Base-by-base conservation (phyloP, 2,797 vertebrate genomes). In the Macroramphosus scolopax region DNA sequence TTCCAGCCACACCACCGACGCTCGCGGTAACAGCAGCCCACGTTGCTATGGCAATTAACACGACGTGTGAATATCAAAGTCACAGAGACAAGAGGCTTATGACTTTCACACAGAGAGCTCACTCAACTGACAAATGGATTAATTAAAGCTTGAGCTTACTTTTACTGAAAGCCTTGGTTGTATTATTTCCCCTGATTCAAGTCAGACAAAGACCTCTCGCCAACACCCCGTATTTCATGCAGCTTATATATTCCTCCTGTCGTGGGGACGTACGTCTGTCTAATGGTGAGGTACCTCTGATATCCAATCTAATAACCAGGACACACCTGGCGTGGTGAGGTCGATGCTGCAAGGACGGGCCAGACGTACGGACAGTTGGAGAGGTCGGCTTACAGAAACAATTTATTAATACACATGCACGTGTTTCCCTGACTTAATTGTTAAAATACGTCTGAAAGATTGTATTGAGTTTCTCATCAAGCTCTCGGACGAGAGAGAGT, bases 51-150 rank as follows among this genome's bases (percentile, higher is more conserved):
- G 65, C 24, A 70, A 78, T 81, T 74, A 77, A 78, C 55, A 58
- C 67, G 63, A 58, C 55, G 59, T 68, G 72, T 69, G 64, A 80
- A 73, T 68, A 79, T 69, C 61, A 81, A 75, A 77, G 68, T 68
- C 68, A 70, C 38, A 36, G 52, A 73, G 51, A 75, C 66, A 66
- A 72, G 63, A 70, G 54, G 72, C 56, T 67, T 74, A 70, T 71
- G 60, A 74, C 71, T 80, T 80, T 76, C 69, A 82, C 63, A 75
- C 51, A 58, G 26, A 60, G 61, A 72, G 76, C 73, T 82, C 70
- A 74, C 51, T 68, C 50, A 66, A 26, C 63, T 76, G 66, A 83
- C 72, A 82, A 78, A 83, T 68, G 52, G 73, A 80, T 78, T 77
- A 64, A 81, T 78, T 74, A 78, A 78, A 75, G 71, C 45, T 35